A percentile compares a stretch with the other conserved stretches of the same genome.
Conservation (phyloP, 2,797 vertebrate genomes). For the Thamnophis elegans region DNA sequence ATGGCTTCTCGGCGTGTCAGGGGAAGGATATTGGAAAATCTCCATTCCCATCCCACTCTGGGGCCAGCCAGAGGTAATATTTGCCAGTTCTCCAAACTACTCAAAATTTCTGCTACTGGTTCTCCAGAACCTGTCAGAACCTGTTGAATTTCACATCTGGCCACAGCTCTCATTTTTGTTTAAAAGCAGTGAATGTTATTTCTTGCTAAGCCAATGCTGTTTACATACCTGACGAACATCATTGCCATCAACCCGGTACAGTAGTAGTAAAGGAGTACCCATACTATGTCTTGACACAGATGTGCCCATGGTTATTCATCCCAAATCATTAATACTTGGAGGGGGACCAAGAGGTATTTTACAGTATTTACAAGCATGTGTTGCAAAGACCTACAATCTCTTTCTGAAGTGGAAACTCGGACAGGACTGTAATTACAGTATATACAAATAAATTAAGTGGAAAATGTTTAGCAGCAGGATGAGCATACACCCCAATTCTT, state of each 20-base stretch:
- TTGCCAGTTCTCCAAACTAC: too few relatives aligned
- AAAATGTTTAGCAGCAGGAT: background rate
- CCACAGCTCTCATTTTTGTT: background rate
- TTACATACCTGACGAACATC: constrained; percentile 35
- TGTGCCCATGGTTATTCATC: constrained; percentile 59
- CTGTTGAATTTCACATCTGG: too few relatives aligned
- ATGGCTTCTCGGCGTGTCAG: too few relatives aligned
- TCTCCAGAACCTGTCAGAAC: too few relatives aligned
- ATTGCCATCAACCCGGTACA: background rate
- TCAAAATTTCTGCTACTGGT: too few relatives aligned
- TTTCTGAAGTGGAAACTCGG: background rate
- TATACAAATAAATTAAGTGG: background rate
- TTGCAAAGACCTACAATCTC: background rate
- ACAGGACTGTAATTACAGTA: too few relatives aligned
- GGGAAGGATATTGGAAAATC: too few relatives aligned
- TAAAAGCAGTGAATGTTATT: background rate
- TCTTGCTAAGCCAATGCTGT: background rate
- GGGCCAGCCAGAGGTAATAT: too few relatives aligned
- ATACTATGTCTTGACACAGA: constrained; percentile 56
- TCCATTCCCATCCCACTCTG: too few relatives aligned
- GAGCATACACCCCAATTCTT: background rate
- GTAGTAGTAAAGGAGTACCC: constrained; percentile 48
- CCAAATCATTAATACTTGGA: constrained; percentile 60
- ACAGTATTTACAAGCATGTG: background rate
- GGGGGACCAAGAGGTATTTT: background rate